phyloP scores from a whole-genome alignment of 2,888 invertebrate species.

The Drosophila subquinaria region DNA sequence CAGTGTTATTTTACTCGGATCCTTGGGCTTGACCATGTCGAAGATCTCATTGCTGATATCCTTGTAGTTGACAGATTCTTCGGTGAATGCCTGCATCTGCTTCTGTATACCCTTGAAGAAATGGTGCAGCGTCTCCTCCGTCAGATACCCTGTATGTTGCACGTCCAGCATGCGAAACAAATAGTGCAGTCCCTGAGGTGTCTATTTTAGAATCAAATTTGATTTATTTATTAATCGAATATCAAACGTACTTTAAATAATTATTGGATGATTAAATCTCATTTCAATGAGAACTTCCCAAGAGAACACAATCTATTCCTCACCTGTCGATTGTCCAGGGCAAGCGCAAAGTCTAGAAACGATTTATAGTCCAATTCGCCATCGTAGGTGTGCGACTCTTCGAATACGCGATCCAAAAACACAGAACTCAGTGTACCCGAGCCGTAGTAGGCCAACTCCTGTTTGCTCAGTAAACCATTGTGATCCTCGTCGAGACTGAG shows the following conservation, averaged over 20 bases:
- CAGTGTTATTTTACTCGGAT: constrained; percentile 93
- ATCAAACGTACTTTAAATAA: neutral
- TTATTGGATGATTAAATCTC: too few relatives aligned
- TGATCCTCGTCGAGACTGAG: constrained; percentile 96
- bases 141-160: constrained; percentile 93
- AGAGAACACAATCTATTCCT: neutral
- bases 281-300: too few relatives aligned
- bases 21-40: constrained; percentile 97
- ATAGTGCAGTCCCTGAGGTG: constrained; percentile 94
- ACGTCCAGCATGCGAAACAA: constrained; percentile 96
- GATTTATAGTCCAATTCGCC: constrained; percentile 99
- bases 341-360: constrained; percentile 96
- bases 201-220: constrained; percentile 13
- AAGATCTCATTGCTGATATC: constrained; percentile 99
- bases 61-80: constrained; percentile 95
- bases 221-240: neutral
- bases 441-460: constrained; percentile 95
- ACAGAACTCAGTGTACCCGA: constrained; percentile 96
- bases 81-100: constrained; percentile 94
- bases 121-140: constrained; percentile 95
- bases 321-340: constrained; percentile 95
- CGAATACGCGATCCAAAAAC: constrained; percentile 96
- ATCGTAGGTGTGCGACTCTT: constrained; percentile 97
- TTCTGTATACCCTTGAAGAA: constrained; percentile 98
- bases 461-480: constrained; percentile 97